phyloP scores from a whole-genome alignment of 2,797 vertebrate genomes.

The Syngnathus acus region DNA sequence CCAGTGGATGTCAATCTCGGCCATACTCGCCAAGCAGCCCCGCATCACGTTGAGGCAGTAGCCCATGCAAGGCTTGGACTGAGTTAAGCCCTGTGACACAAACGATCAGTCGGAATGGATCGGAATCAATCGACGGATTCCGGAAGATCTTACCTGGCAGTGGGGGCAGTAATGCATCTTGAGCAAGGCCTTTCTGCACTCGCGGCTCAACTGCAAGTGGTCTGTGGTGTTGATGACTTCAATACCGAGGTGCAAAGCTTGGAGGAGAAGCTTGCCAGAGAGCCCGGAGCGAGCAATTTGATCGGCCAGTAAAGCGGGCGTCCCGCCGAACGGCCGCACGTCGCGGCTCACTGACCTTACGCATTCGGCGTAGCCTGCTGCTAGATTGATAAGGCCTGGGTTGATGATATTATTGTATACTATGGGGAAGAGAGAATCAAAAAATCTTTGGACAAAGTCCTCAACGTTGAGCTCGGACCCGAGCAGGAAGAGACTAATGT shows the following conservation, averaged over 20 bases:
- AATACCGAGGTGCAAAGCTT: slow-evolving; percentile 81
- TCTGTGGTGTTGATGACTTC: slow-evolving; percentile 89
- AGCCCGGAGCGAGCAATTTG: slow-evolving; percentile 69
- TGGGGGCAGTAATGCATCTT: slow-evolving; percentile 82
- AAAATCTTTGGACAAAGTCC: slow-evolving; percentile 76
- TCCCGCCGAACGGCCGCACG: slow-evolving; percentile 67
- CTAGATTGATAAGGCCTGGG: slow-evolving; percentile 58
- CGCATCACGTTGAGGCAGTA: slow-evolving; percentile 83
- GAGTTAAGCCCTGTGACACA: slow-evolving; percentile 62
- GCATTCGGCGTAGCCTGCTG: slow-evolving; percentile 71
- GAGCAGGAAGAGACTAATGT: slow-evolving; percentile 78
- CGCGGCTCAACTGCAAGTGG: slow-evolving; percentile 75
- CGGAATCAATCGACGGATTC: slow-evolving; percentile 23
- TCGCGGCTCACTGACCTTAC: slow-evolving; percentile 57
- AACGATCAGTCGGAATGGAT: slow-evolving; percentile 28
- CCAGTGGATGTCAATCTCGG: slow-evolving; percentile 82
- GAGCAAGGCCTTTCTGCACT: slow-evolving; percentile 76
- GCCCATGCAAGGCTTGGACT: slow-evolving; percentile 82
- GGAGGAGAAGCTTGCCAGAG: slow-evolving; percentile 73
- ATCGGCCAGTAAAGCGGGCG: slow-evolving; percentile 60
- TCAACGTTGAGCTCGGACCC: slow-evolving; percentile 74
- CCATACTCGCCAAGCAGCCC: slow-evolving; percentile 81
- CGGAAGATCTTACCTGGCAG: slow-evolving; percentile 66
- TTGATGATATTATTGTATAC: slow-evolving; percentile 76
- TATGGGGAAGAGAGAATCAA: slow-evolving; percentile 78